Evolutionary conservation across 2,113 vertebrate species (phyloP).

Genomic region (Ictalurus punctatus): DNA sequence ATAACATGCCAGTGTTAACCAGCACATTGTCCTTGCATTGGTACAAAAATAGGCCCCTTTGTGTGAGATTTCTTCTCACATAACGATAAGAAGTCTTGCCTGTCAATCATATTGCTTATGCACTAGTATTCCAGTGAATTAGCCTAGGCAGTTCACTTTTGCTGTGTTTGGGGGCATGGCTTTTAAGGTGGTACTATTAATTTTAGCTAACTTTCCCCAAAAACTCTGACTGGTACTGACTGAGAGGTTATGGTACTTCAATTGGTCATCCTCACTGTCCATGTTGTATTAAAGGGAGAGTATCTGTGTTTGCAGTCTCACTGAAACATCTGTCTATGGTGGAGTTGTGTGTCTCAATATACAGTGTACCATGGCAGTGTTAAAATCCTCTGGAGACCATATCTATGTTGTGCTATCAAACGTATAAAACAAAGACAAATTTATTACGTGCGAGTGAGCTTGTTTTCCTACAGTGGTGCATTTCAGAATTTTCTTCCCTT

Average conservation of each 20-base stretch:
- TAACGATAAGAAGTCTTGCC: background rate
- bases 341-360: constrained; percentile 14
- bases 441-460: background rate
- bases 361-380: constrained; percentile 14
- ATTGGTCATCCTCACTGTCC: background rate
- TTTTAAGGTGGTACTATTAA: background rate
- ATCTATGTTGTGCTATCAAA: background rate
- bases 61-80: background rate
- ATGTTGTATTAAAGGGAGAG: background rate
- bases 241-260: background rate
- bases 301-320: background rate
- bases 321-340: constrained; percentile 17
- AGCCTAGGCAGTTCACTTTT: background rate
- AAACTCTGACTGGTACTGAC: background rate
- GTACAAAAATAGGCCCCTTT: background rate
- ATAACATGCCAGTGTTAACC: background rate
- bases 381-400: constrained; percentile 7
- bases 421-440: background rate
- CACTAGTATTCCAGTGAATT: background rate
- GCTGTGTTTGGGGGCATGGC: background rate
- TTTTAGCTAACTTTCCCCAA: background rate
- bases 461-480: background rate
- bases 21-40: no score
- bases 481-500: background rate
- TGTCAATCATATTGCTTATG: background rate